phyloP scores from a whole-genome alignment of 1,140 invertebrate species.

The Trichonephila clavata region DNA sequence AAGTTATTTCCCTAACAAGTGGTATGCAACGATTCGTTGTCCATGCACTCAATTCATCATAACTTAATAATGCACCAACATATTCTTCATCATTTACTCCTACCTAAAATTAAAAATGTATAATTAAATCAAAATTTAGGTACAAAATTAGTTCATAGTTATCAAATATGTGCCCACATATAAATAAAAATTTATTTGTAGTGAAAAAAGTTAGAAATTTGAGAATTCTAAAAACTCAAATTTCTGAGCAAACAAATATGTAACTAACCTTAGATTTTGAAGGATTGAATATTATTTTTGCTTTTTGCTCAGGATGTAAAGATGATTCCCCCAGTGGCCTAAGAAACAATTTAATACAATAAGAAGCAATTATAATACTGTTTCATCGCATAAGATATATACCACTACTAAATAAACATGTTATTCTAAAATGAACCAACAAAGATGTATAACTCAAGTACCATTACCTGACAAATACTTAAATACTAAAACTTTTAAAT shows the following conservation, averaged over 20 bases:
- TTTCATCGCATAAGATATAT: too few relatives aligned
- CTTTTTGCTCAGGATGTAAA: slow-evolving; percentile 50
- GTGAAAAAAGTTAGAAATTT: not conserved
- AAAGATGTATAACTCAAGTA: not conserved
- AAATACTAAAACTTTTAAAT: too few relatives aligned
- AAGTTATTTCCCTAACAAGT: slow-evolving; percentile 90
- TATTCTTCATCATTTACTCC: slow-evolving; percentile 80
- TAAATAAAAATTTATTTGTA: too few relatives aligned
- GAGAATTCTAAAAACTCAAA: not conserved
- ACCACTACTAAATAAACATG: too few relatives aligned
- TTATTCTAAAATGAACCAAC: too few relatives aligned
- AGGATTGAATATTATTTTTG: slow-evolving; percentile 77
- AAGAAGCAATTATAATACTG: not conserved
- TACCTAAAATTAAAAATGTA: slow-evolving; percentile 48
- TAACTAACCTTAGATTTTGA: slow-evolving; percentile 68
- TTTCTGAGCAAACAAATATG: not conserved
- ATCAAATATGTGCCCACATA: not conserved
- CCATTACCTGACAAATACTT: too few relatives aligned
- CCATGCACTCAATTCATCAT: slow-evolving; percentile 88
- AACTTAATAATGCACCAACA: slow-evolving; percentile 81
- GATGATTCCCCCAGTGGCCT: slow-evolving; percentile 32
- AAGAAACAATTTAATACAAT: slow-evolving; percentile 14
- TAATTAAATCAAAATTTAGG: not conserved
- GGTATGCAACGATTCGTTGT: slow-evolving; percentile 89
- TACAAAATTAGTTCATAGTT: not conserved